Evolutionary conservation across 2,113 vertebrate species (phyloP).

Genomic region (Corydoras sp.): DNA sequence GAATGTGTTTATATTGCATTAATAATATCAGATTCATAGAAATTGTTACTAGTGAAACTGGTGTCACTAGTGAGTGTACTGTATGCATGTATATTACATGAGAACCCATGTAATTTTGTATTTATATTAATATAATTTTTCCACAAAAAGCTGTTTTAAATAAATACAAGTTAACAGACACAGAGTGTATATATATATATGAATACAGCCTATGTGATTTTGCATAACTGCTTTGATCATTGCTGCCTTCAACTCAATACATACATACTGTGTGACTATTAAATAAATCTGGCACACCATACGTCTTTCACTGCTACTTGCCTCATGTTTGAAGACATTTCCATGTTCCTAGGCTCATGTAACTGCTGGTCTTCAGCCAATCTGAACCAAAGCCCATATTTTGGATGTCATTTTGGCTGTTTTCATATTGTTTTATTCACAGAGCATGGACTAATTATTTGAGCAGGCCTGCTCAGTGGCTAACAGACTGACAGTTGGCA

Average conservation of each 20-base stretch:
- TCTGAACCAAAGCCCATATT: slow-evolving; percentile 60
- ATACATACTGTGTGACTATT: slow-evolving; percentile 16
- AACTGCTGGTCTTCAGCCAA: slow-evolving; percentile 56
- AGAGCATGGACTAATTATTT: slow-evolving; percentile 68
- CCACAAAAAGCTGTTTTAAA: too few relatives aligned
- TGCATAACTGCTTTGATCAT: slow-evolving; percentile 12
- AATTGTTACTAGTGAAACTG: too few relatives aligned
- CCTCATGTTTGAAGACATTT: slow-evolving; percentile 32
- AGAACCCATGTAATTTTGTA: too few relatives aligned
- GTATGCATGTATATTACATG: too few relatives aligned
- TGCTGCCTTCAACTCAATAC: slow-evolving; percentile 28
- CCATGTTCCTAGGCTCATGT: slow-evolving; percentile 29
- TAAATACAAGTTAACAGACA: background rate
- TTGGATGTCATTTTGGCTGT: slow-evolving; percentile 59
- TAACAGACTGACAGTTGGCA: slow-evolving; percentile 70
- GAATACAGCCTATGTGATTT: slow-evolving; percentile 23
- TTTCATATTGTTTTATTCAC: slow-evolving; percentile 66
- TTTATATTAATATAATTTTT: too few relatives aligned
- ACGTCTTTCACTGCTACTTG: slow-evolving; percentile 20
- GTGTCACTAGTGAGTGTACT: too few relatives aligned
- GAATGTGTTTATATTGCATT: too few relatives aligned
- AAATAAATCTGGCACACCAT: slow-evolving; percentile 47
- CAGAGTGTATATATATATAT: slow-evolving; percentile 14
- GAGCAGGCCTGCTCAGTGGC: slow-evolving; percentile 57
- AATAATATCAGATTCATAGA: too few relatives aligned